These are phyloP conservation scores for Odontomachus brunneus DNA, from an alignment of 1,140 invertebrate species.

Conservation along the genomic window DNA sequence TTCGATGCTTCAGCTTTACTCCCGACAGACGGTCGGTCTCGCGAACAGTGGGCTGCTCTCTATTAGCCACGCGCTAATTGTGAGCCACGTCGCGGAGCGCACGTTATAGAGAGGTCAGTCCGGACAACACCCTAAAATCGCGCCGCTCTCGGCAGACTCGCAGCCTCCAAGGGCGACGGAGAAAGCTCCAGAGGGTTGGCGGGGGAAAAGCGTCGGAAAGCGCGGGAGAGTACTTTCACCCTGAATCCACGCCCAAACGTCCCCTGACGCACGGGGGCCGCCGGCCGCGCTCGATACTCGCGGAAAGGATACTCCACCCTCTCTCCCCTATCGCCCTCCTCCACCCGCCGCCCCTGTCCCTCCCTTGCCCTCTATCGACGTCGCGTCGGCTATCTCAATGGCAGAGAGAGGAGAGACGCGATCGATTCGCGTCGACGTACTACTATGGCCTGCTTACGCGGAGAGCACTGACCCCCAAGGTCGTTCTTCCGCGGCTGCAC, in stretches of 20 bases:
- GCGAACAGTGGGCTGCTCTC: too few species aligned
- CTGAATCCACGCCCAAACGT: constrained; percentile 45
- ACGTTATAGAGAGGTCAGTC: not conserved
- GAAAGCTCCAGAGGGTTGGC: not conserved
- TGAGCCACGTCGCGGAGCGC: too few species aligned
- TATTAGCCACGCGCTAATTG: too few species aligned
- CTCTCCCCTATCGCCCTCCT: not conserved
- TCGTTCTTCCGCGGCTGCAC: constrained; percentile 82
- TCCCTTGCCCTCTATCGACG: constrained; percentile 14
- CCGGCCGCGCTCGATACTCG: constrained; percentile 32
- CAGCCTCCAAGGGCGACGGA: not conserved
- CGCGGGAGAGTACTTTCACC: constrained; percentile 30
- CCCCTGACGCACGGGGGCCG: not conserved
- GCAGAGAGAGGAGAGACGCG: constrained; percentile 59
- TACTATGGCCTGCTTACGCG: constrained; percentile 76
- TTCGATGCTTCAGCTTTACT: too few species aligned
- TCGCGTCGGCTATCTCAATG: constrained; percentile 68
- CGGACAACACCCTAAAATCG: too few species aligned
- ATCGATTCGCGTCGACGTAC: constrained; percentile 76
- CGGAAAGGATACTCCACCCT: not conserved
- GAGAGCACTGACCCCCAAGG: constrained; percentile 79
- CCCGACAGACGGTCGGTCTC: too few species aligned
- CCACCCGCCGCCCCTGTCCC: not conserved
- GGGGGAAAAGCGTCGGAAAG: constrained; percentile 5
- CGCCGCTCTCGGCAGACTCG: not conserved